These are phyloP conservation scores for Nomada ruficornis DNA, from an alignment of 2,888 invertebrate species.

Conservation along the genomic window DNA sequence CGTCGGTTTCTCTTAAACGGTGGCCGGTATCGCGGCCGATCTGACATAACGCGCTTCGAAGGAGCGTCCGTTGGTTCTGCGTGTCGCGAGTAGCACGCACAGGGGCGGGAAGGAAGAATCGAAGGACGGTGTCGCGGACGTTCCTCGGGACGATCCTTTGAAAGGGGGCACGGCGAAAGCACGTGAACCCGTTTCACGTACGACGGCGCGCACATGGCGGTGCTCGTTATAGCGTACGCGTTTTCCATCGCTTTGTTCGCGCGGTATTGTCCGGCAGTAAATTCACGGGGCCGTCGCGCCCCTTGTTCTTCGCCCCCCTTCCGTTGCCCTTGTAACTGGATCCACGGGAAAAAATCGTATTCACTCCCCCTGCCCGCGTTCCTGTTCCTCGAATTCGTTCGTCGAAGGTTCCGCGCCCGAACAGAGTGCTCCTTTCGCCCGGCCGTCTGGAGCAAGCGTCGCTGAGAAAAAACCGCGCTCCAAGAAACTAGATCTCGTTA, in stretches of 20 bases:
- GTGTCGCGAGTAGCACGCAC: too few relatives aligned
- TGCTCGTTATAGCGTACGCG: conserved; percentile 47
- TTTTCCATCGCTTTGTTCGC: conserved; percentile 68
- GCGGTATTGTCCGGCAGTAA: conserved; percentile 61
- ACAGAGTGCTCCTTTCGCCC: too few relatives aligned
- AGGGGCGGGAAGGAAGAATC: too few relatives aligned
- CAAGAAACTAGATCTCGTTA: conserved; percentile 6
- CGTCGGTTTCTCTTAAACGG: neutral
- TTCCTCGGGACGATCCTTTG: conserved; percentile 25
- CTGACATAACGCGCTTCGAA: too few relatives aligned
- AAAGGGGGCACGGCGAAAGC: conserved; percentile 35
- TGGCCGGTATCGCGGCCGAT: too few relatives aligned
- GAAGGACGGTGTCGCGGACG: conserved; percentile 18
- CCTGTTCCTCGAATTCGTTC: conserved; percentile 34
- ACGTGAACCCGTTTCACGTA: conserved; percentile 39
- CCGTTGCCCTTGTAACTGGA: conserved; percentile 62
- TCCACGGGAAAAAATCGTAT: conserved; percentile 41
- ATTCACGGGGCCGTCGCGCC: too few relatives aligned
- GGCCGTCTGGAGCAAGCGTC: too few relatives aligned
- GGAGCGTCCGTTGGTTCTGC: too few relatives aligned
- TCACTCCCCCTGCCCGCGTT: conserved; percentile 1
- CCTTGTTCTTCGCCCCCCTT: too few relatives aligned
- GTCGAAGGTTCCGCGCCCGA: neutral
- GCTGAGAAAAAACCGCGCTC: too few relatives aligned
- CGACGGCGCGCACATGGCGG: conserved; percentile 12